Evolutionary conservation across 2,888 invertebrate species (phyloP).

Genomic region (Mimumesa dahlbomi): DNA sequence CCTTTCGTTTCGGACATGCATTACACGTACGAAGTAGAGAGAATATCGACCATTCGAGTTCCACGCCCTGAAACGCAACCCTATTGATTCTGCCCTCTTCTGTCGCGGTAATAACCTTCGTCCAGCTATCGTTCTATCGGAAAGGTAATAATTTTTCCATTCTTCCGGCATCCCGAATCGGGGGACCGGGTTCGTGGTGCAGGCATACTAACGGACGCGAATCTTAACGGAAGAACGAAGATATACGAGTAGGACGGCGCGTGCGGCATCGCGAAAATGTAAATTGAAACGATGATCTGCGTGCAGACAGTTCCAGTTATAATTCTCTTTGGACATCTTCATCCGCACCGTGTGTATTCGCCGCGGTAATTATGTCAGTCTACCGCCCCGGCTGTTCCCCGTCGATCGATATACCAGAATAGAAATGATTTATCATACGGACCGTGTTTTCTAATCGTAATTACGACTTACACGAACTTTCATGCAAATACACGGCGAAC

Average conservation of each 20-base stretch:
- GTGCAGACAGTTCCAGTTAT: constrained; percentile 41
- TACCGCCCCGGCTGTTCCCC: constrained; percentile 3
- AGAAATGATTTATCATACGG: constrained; percentile 45
- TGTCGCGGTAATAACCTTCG: constrained; percentile 68
- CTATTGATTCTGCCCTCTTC: constrained; percentile 67
- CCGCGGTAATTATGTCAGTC: constrained; percentile 52
- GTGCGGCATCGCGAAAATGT: constrained; percentile 52
- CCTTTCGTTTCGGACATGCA: constrained; percentile 41
- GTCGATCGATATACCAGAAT: constrained; percentile 45
- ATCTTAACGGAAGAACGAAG: constrained; percentile 48
- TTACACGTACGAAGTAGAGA: constrained; percentile 27
- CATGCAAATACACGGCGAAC: constrained; percentile 20
- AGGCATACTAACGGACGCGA: constrained; percentile 19
- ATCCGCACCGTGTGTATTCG: constrained; percentile 48
- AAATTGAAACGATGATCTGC: constrained; percentile 61
- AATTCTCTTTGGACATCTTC: constrained; percentile 60
- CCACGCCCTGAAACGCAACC: constrained; percentile 65
- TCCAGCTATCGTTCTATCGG: constrained; percentile 55
- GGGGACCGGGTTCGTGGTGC: constrained; percentile 13
- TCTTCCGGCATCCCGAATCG: constrained; percentile 57
- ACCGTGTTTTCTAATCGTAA: constrained; percentile 46
- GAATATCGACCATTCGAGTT: constrained; percentile 68
- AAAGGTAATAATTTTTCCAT: constrained; percentile 66
- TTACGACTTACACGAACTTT: constrained; percentile 42
- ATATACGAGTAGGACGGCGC: constrained; percentile 50